A percentile compares a stretch with the other conserved stretches of the same genome.
Evolutionary conservation across 2,113 vertebrate species (phyloP).

Genomic region (Rostratula benghalensis): DNA sequence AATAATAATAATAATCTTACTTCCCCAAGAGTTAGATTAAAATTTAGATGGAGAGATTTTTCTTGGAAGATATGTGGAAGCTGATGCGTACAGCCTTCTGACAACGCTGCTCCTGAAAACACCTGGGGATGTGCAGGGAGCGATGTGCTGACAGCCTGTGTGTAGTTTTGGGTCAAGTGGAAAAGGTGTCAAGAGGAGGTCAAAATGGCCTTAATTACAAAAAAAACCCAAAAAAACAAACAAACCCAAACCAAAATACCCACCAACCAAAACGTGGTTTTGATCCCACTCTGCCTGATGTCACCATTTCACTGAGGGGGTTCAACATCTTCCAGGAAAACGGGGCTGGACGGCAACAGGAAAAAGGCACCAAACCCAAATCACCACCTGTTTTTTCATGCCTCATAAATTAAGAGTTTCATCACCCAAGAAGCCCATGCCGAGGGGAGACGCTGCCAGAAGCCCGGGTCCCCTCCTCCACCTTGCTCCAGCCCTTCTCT

Average conservation of each 20-base stretch:
- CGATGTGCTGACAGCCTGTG: no score
- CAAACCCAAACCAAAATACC: no score
- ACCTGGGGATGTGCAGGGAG: no score
- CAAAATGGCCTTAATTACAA: not conserved
- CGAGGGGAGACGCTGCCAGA: not conserved
- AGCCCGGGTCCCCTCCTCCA: not conserved
- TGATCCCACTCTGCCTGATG: not conserved
- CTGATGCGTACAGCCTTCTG: no score
- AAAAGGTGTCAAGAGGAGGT: accelerated
- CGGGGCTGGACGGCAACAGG: accelerated
- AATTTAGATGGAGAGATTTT: no score
- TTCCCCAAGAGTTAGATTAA: no score
- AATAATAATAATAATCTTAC: no score
- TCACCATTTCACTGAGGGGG: not conserved
- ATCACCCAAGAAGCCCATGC: accelerated
- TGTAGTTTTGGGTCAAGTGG: not conserved
- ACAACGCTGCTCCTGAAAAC: no score
- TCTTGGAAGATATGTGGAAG: no score
- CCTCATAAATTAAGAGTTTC: not conserved
- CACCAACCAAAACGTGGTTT: no score
- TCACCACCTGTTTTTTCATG: not conserved
- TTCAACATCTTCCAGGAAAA: not conserved
- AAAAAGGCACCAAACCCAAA: not conserved
- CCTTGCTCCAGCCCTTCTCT: not conserved
- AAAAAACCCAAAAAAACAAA: not conserved